phyloP scores from a whole-genome alignment of 2,797 vertebrate species.

The Ciconia nigra region DNA sequence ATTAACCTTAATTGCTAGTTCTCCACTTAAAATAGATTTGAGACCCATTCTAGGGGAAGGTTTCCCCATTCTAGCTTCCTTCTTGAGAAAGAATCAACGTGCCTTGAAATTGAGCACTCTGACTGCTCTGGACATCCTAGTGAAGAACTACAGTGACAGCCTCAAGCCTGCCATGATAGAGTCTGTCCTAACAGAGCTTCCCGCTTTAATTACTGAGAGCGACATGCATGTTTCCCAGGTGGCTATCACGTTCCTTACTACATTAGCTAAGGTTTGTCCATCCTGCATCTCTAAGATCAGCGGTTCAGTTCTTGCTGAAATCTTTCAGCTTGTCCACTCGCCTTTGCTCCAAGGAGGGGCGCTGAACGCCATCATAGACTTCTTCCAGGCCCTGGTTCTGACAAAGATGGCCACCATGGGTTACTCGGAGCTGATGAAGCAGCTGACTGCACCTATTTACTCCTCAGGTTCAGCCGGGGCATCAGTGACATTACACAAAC shows the following conservation, averaged over 20 bases:
- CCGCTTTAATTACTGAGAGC: constrained; percentile 84
- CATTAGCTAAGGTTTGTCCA: constrained; percentile 80
- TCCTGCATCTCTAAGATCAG: constrained; percentile 84
- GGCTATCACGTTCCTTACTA: constrained; percentile 83
- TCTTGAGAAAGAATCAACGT: constrained; percentile 92
- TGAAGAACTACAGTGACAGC: constrained; percentile 82
- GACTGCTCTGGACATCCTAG: constrained; percentile 82
- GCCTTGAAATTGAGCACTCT: constrained; percentile 85
- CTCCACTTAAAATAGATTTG: constrained; percentile 84
- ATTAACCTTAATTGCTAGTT: constrained; percentile 81
- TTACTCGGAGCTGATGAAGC: constrained; percentile 81
- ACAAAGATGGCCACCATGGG: constrained; percentile 75
- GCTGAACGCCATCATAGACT: constrained; percentile 80
- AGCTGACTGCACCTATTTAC: constrained; percentile 82
- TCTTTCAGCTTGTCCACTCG: constrained; percentile 84
- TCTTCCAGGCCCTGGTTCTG: constrained; percentile 84
- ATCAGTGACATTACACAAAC: constrained; percentile 74
- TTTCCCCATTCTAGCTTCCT: constrained; percentile 87
- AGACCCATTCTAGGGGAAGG: constrained; percentile 83
- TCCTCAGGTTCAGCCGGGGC: not conserved
- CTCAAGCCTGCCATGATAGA: constrained; percentile 82
- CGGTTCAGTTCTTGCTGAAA: constrained; percentile 76
- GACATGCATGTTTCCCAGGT: constrained; percentile 93
- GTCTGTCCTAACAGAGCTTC: constrained; percentile 83
- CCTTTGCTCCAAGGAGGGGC: constrained; percentile 88